Conservation (phyloP, 2,888 invertebrate genomes). For the Drosophila paracracens region DNA sequence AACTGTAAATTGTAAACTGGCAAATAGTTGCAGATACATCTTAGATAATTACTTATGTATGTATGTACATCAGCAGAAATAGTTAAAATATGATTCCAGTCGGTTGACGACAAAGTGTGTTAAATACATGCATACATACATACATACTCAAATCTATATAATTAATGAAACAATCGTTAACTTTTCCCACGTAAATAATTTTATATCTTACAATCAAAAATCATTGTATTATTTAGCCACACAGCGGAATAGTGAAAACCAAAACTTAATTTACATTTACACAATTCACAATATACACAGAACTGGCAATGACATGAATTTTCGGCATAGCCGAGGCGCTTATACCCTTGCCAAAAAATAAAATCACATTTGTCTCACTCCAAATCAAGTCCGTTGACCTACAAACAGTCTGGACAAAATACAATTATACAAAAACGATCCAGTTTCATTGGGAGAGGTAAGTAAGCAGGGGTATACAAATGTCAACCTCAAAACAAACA, state of each 20-base stretch:
- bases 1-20: conserved; percentile 74
- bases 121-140: conserved; percentile 24
- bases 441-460: background rate
- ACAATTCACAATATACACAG: conserved; percentile 31
- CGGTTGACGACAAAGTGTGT: conserved; percentile 16
- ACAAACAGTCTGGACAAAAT: conserved; percentile 1
- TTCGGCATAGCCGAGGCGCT: conserved; percentile 20
- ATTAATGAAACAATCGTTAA: conserved; percentile 71
- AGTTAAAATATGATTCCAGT: conserved; percentile 42
- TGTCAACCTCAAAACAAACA: conserved; percentile 34
- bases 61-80: conserved; percentile 32
- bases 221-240: conserved; percentile 63
- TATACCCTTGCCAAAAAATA: conserved; percentile 22
- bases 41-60: conserved; percentile 18
- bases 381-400: background rate
- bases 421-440: conserved; percentile 24
- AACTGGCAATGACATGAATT: conserved; percentile 13
- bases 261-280: conserved; percentile 14
- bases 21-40: conserved; percentile 49
- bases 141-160: conserved; percentile 27
- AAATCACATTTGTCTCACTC: background rate
- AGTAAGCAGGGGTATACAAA: conserved; percentile 30
- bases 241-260: conserved; percentile 16
- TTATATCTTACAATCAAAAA: conserved; percentile 63
- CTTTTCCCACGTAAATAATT: conserved; percentile 77